Conservation (phyloP, 2,888 invertebrate species). For the Thymelicus acteon region DNA sequence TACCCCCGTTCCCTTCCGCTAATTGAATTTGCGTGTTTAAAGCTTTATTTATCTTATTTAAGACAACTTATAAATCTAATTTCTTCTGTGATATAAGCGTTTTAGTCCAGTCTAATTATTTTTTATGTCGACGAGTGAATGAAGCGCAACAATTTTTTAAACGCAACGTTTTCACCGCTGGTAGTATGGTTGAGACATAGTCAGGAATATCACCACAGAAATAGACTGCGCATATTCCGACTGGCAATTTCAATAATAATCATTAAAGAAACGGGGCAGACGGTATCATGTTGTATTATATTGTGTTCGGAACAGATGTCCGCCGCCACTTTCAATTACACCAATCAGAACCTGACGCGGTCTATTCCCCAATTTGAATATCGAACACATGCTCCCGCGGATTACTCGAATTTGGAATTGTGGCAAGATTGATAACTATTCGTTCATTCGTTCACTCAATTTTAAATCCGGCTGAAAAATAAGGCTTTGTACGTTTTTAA, state of each 20-base stretch:
- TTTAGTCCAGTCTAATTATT: too few species aligned
- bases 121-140: too few species aligned
- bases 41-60: conserved; percentile 18
- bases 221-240: conserved; percentile 66
- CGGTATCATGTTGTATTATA: conserved; percentile 52
- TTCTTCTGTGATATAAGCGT: background rate
- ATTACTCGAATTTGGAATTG: conserved; percentile 40
- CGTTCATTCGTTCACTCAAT: background rate
- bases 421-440: conserved; percentile 22
- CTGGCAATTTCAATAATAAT: conserved; percentile 80
- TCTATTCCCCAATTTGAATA: conserved; percentile 65
- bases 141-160: background rate
- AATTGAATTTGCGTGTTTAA: conserved; percentile 31
- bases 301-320: conserved; percentile 64
- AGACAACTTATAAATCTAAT: conserved; percentile 1
- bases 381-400: conserved; percentile 57
- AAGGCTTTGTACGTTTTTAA: too few species aligned
- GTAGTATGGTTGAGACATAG: conserved; percentile 41
- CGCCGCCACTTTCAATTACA: conserved; percentile 63
- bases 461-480: too few species aligned
- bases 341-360: conserved; percentile 58
- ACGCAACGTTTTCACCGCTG: conserved; percentile 24
- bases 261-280: conserved; percentile 71
- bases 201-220: conserved; percentile 65
- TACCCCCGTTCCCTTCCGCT: conserved; percentile 27